These are phyloP conservation scores for Crocodylus rhombifer DNA, from an alignment of 2,797 vertebrate genomes.

Conservation along the genomic window DNA sequence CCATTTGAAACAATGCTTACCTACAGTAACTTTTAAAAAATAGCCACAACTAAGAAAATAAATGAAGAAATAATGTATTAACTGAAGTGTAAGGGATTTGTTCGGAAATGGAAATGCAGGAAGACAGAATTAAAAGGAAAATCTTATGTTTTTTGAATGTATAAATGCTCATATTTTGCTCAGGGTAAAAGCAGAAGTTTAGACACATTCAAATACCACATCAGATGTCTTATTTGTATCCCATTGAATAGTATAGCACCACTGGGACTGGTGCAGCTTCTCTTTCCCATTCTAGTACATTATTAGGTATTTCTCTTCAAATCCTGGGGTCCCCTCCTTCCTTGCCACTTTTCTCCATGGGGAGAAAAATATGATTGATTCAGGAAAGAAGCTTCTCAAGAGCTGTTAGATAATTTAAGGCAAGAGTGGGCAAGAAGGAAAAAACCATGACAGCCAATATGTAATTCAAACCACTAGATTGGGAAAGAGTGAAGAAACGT, in stretches of 20 bases:
- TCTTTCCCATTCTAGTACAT: neutral
- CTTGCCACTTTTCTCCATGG: neutral
- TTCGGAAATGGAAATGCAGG: neutral
- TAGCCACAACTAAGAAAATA: neutral
- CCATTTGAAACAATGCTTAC: neutral
- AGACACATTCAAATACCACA: too few species aligned
- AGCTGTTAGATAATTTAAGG: neutral
- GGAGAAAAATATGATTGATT: neutral
- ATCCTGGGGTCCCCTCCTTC: neutral
- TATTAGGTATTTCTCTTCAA: neutral
- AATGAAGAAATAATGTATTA: neutral
- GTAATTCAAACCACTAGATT: too few species aligned
- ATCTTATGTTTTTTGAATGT: neutral
- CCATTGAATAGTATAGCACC: neutral
- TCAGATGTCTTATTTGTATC: too few species aligned
- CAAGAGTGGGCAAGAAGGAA: rapidly evolving
- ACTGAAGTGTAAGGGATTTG: neutral
- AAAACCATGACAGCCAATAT: neutral
- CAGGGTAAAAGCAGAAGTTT: neutral
- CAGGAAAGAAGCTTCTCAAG: neutral
- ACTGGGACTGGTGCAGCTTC: neutral
- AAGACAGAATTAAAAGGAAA: neutral
- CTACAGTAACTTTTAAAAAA: neutral
- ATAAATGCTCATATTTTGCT: neutral
- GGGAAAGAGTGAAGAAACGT: neutral